Base-by-base conservation (phyloP, 1,140 invertebrate species). In the Chymomyza costata region DNA sequence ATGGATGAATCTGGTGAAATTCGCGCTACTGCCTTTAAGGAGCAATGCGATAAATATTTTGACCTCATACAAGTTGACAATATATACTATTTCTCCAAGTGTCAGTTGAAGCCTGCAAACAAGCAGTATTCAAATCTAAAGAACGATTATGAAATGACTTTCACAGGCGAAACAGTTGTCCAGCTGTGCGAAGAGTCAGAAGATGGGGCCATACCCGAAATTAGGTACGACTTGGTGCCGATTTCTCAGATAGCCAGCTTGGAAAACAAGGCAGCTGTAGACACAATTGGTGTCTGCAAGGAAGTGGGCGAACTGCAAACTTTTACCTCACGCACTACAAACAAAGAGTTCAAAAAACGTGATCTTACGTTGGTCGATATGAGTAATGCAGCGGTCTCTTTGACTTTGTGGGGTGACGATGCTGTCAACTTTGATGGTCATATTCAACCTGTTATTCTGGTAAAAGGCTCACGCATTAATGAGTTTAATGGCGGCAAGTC, bases 91-190 rank as follows among this genome's bases (percentile, higher is more conserved):
- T 91, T 99, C 25, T 93, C 91, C 16, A 91, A 91, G 59, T 95
- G 92, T 46, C 83, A 87, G 14, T 82, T 99, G 6, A 99, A 98
- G 86, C 89, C 93, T 11, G 97, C 97, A 0, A 98, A 99, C 84
- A 98, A 97, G 84, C 90, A 95, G 71, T 99, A 91, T 80, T 90
- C 89, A 10, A 90, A 87, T 32, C 83, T 97, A 7, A 94, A 96
- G 38, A 96, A 98, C 86, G 96, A 99, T 83, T 99, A 98, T 82
- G 98, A 99, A 83, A 94, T 99, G 91, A 94, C 94, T 0, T 92
- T 99, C 65, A 92, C 87, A n/a, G 86, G 87, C 13, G 94, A 98
- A 21, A 93, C 95, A 0, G 87, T 93, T 61, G 89, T 97, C 5
- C 87, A 91, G 28, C 89, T 90, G 40, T 95, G 93, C 66, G 86